Evolutionary conservation across 2,113 vertebrate genomes (phyloP).

Genomic region (Xiphias gladius): DNA sequence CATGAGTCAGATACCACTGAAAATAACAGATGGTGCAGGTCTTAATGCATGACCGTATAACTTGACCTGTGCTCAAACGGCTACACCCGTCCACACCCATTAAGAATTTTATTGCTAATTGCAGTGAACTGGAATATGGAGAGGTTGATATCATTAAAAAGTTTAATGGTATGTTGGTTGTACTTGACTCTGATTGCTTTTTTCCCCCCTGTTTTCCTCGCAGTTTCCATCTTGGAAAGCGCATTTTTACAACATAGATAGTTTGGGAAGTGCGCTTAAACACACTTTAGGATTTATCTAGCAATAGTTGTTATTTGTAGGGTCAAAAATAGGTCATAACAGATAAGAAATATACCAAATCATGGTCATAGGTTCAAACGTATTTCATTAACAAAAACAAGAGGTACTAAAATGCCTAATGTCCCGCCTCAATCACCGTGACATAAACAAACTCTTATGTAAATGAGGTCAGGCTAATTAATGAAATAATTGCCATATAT

Average conservation of each 20-base stretch:
- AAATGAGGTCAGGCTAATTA: slow-evolving; percentile 28
- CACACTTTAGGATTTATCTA: slow-evolving; percentile 10
- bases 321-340: not conserved
- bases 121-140: slow-evolving; percentile 61
- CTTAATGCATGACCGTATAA: slow-evolving; percentile 44
- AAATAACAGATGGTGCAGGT: slow-evolving; percentile 59
- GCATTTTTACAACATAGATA: slow-evolving; percentile 24
- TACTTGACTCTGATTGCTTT: slow-evolving; percentile 65
- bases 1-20: slow-evolving; percentile 44
- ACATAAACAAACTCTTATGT: slow-evolving; percentile 27
- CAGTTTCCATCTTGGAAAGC: slow-evolving; percentile 29
- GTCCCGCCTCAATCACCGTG: not conserved
- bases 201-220: slow-evolving; percentile 11
- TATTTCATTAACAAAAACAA: slow-evolving; percentile 42
- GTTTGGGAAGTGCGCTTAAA: slow-evolving; percentile 20
- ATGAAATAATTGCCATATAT: slow-evolving; percentile 14
- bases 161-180: slow-evolving; percentile 59
- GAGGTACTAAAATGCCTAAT: slow-evolving; percentile 23
- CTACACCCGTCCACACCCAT: slow-evolving; percentile 54
- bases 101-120: slow-evolving; percentile 72
- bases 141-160: slow-evolving; percentile 66
- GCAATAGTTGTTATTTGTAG: not conserved
- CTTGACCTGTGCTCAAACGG: slow-evolving; percentile 58
- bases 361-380: not conserved
- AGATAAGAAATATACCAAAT: not conserved